phyloP scores from a whole-genome alignment of 1,140 invertebrate species.

The Pogonus chalceus region DNA sequence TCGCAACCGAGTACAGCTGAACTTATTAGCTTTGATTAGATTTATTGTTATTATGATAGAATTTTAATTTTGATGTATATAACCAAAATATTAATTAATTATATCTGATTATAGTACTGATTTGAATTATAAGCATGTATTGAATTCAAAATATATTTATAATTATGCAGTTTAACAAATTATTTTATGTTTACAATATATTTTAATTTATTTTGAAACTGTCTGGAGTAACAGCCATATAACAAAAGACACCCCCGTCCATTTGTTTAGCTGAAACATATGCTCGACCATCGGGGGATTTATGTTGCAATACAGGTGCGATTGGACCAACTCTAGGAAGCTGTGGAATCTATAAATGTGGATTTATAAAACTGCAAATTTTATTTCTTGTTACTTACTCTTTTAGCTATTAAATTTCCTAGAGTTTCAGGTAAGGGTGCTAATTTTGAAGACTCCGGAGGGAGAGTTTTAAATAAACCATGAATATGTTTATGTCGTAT shows the following conservation, averaged over 20 bases:
- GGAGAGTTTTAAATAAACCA: slow-evolving; percentile 35
- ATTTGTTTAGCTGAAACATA: slow-evolving; percentile 39
- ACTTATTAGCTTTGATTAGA: slow-evolving; percentile 61
- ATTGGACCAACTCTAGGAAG: slow-evolving; percentile 38
- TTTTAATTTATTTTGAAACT: slow-evolving; percentile 19
- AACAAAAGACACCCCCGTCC: slow-evolving; percentile 39
- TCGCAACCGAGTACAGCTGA: slow-evolving; percentile 46
- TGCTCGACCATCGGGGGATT: slow-evolving; percentile 39
- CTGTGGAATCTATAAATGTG: slow-evolving; percentile 25
- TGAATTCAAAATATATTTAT: slow-evolving; percentile 6
- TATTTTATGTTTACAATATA: slow-evolving; percentile 5
- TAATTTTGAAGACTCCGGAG: slow-evolving; percentile 26
- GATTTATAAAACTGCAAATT: not conserved
- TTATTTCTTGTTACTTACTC: slow-evolving; percentile 15
- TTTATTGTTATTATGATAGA: too few relatives aligned
- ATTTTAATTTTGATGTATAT: too few relatives aligned
- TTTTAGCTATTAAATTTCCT: slow-evolving; percentile 31
- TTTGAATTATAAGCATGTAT: too few relatives aligned
- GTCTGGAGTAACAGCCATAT: slow-evolving; percentile 41
- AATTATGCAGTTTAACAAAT: not conserved
- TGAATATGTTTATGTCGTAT: slow-evolving; percentile 35
- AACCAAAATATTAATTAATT: too few relatives aligned
- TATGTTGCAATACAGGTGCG: slow-evolving; percentile 35
- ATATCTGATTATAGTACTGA: too few relatives aligned
- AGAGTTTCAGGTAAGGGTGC: slow-evolving; percentile 34